Percentiles rank a stretch among this genome's conserved stretches.
phyloP scores from a whole-genome alignment of 2,113 vertebrate genomes.

The Phalacrocorax aristotelis region DNA sequence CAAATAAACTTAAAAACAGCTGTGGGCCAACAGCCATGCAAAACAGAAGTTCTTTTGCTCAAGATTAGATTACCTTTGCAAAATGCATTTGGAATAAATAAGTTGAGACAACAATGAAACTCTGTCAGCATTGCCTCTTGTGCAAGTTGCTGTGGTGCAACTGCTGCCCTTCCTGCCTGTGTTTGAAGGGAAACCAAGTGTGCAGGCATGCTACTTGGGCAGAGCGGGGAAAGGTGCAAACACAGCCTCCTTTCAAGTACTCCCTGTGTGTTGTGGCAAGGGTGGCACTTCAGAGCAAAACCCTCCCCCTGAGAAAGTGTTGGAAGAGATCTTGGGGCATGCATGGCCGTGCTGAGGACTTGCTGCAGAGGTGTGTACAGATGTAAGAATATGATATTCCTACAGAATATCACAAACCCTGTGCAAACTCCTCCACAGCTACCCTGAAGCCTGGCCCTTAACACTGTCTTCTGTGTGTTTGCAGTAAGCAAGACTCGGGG shows the following conservation, averaged over 20 bases:
- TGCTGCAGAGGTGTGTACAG: neutral
- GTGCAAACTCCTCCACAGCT: too few relatives aligned
- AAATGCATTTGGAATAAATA: neutral
- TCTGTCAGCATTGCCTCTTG: rapidly evolving
- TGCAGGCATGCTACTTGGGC: rapidly evolving
- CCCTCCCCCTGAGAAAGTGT: neutral
- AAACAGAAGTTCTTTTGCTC: neutral
- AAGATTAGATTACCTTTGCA: neutral
- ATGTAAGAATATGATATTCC: too few relatives aligned
- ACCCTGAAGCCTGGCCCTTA: neutral
- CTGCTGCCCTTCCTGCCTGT: neutral
- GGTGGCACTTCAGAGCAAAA: neutral
- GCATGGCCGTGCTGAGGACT: rapidly evolving
- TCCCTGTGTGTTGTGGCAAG: rapidly evolving
- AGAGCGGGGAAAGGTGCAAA: neutral
- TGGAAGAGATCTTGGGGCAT: neutral
- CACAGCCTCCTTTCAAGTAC: neutral
- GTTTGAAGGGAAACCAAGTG: neutral
- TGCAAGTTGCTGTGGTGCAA: neutral
- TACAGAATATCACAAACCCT: neutral
- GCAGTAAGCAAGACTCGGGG: neutral
- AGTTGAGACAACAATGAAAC: neutral
- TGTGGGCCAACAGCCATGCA: neutral
- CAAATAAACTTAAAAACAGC: neutral
- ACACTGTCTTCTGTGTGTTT: neutral